These are phyloP conservation scores for Campoletis raptor DNA, from an alignment of 2,888 invertebrate genomes.

Conservation along the genomic window DNA sequence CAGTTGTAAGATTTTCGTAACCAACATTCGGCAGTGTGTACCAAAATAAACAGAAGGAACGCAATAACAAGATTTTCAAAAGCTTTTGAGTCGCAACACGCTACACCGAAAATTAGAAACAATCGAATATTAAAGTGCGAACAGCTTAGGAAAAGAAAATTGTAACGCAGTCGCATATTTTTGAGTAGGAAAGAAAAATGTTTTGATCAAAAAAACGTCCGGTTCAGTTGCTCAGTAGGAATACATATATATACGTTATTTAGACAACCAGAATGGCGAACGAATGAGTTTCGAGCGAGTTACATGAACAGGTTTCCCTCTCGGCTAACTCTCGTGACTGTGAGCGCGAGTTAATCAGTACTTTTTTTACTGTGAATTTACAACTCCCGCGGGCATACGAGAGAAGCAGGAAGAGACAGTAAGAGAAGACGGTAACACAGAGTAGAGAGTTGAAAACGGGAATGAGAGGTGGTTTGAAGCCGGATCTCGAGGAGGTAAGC, in stretches of 20 bases:
- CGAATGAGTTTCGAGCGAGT: constrained; percentile 59
- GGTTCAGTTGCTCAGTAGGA: constrained; percentile 14
- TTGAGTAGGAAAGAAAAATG: constrained; percentile 52
- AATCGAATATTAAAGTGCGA: not conserved
- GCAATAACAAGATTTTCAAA: not conserved
- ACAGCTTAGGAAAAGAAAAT: constrained; percentile 30
- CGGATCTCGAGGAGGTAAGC: constrained; percentile 60
- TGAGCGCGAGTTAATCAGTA: constrained; percentile 78
- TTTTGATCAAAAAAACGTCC: constrained; percentile 67
- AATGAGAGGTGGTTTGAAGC: constrained; percentile 60
- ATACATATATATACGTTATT: constrained; percentile 36
- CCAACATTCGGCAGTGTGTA: not conserved
- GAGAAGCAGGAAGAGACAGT: constrained; percentile 22
- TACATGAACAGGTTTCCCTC: constrained; percentile 34
- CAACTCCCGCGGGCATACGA: constrained; percentile 63
- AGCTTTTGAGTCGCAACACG: not conserved
- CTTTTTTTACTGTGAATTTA: constrained; percentile 72
- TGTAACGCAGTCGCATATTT: constrained; percentile 28
- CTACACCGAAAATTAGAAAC: not conserved
- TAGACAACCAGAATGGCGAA: constrained; percentile 45
- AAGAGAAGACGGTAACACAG: constrained; percentile 7
- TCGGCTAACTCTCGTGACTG: constrained; percentile 76
- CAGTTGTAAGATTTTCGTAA: not conserved
- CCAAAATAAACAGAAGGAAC: not conserved
- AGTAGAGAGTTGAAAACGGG: constrained; percentile 43